Evolutionary conservation across 2,797 vertebrate species (phyloP).

Genomic region (Malacoraja senta): DNA sequence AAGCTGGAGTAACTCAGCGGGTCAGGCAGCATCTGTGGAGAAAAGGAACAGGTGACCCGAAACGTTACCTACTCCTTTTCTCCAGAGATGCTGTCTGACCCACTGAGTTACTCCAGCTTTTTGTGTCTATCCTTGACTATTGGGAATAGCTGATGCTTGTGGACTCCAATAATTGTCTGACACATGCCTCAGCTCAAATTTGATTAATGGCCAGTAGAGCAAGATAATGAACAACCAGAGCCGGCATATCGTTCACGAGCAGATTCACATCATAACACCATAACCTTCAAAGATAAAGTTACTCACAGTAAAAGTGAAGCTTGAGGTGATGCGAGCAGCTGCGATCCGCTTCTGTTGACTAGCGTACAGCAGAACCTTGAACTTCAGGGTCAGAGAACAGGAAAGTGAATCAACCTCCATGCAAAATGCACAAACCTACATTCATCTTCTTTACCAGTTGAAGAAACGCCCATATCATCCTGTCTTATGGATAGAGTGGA

Average conservation of each 20-base stretch:
- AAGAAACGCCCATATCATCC: background rate
- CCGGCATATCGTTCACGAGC: background rate
- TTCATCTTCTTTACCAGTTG: background rate
- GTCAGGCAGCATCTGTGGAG: too few species aligned
- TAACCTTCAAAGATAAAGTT: background rate
- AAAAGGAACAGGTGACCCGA: too few species aligned
- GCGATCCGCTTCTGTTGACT: constrained; percentile 84
- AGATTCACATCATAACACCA: background rate
- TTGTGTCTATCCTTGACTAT: too few species aligned
- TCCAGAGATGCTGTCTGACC: too few species aligned
- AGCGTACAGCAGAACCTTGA: constrained; percentile 85
- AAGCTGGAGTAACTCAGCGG: too few species aligned
- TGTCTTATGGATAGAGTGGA: too few species aligned
- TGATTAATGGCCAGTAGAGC: background rate
- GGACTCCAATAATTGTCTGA: background rate
- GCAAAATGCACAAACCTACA: background rate
- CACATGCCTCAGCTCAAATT: background rate
- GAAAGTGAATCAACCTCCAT: constrained; percentile 7
- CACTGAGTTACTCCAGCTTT: too few species aligned
- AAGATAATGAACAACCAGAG: background rate
- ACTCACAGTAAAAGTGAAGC: constrained; percentile 79
- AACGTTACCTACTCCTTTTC: too few species aligned
- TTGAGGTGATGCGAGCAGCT: constrained; percentile 71
- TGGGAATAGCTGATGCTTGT: background rate
- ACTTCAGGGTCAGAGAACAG: constrained; percentile 57